Conservation (phyloP, 2,797 vertebrate genomes). For the Scarus forsteni region DNA sequence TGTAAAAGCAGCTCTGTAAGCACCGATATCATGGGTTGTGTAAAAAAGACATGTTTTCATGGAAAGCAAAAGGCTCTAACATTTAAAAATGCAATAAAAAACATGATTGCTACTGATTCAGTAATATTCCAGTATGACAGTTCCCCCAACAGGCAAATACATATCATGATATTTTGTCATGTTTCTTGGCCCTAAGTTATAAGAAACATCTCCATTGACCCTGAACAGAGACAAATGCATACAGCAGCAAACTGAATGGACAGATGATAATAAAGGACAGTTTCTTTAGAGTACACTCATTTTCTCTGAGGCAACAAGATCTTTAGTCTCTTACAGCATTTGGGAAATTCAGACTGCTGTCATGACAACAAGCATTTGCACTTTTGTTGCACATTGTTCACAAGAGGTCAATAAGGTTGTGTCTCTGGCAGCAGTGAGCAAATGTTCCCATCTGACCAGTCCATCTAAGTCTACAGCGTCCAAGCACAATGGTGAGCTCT, state of each 20-base stretch:
- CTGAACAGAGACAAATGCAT: not conserved
- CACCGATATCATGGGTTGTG: too few species aligned
- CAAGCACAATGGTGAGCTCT: slow-evolving; percentile 48
- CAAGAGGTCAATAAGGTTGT: not conserved
- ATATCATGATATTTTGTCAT: too few species aligned
- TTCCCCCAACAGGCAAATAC: too few species aligned
- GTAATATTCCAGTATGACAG: too few species aligned
- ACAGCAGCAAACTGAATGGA: not conserved
- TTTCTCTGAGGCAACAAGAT: not conserved
- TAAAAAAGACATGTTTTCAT: too few species aligned
- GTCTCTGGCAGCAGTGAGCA: slow-evolving; percentile 5
- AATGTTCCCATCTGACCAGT: slow-evolving; percentile 19
- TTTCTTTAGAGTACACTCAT: not conserved
- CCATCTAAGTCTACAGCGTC: slow-evolving; percentile 20
- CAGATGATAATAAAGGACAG: not conserved
- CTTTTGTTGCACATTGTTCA: not conserved
- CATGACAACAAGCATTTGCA: slow-evolving; percentile 12
- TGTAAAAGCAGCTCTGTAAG: too few species aligned
- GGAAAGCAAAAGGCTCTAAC: too few species aligned
- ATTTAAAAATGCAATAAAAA: too few species aligned
- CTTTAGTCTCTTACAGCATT: not conserved
- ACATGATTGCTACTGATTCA: too few species aligned
- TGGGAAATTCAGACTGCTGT: not conserved
- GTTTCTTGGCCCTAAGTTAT: too few species aligned
- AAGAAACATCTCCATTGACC: not conserved